phyloP scores from a whole-genome alignment of 2,797 vertebrate species.

The Gastrophryne carolinensis region DNA sequence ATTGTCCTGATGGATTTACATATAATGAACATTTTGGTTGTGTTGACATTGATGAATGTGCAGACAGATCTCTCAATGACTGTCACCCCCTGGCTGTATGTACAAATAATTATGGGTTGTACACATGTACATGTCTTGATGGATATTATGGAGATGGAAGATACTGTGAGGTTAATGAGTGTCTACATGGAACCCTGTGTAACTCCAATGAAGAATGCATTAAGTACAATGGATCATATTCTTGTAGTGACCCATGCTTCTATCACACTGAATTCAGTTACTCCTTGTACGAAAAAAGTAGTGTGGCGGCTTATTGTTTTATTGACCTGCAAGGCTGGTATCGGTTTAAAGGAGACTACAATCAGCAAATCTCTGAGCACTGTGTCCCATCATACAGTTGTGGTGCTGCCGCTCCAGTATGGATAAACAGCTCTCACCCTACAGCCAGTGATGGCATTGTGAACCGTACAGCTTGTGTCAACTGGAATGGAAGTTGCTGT shows the following conservation, averaged over 20 bases:
- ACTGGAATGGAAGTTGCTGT: conserved; percentile 54
- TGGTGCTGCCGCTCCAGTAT: conserved; percentile 54
- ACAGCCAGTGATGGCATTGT: conserved; percentile 49
- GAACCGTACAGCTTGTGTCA: conserved; percentile 48
- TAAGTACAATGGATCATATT: not conserved
- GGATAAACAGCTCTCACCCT: conserved; percentile 43
- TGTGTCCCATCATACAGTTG: conserved; percentile 48
- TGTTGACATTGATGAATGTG: not conserved
- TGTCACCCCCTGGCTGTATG: conserved; percentile 54
- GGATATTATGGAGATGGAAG: conserved; percentile 55
- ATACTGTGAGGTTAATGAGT: conserved; percentile 44
- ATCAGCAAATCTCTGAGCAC: conserved; percentile 50
- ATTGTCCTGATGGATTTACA: conserved; percentile 59
- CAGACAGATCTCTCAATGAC: not conserved
- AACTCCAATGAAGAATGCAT: conserved; percentile 45
- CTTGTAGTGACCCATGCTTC: conserved; percentile 55
- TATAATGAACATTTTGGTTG: conserved; percentile 56
- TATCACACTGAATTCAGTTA: conserved; percentile 43
- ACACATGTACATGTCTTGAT: conserved; percentile 49
- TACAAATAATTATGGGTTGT: conserved; percentile 51
- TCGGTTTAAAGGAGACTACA: conserved; percentile 55
- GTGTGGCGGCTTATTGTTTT: conserved; percentile 40
- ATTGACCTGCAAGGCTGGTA: conserved; percentile 47
- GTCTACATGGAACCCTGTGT: conserved; percentile 32
- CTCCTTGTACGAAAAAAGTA: conserved; percentile 46